phyloP scores from a whole-genome alignment of 2,797 vertebrate genomes.

The Merluccius polli region DNA sequence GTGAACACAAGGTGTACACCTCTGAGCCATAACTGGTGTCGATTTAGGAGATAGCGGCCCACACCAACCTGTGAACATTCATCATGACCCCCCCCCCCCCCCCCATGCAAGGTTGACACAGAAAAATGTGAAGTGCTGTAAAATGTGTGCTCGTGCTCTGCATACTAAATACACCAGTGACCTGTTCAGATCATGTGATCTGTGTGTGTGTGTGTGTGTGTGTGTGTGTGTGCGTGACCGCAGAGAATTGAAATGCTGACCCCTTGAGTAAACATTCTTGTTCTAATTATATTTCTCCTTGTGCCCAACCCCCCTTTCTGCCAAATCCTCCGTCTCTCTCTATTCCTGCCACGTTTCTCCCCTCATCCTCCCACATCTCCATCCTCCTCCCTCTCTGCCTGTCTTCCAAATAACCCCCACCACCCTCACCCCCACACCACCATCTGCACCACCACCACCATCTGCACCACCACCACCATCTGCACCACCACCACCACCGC shows the following conservation, averaged over 20 bases:
- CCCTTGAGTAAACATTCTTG: slow-evolving; percentile 25
- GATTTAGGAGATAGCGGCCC: background rate
- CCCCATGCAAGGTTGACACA: slow-evolving; percentile 22
- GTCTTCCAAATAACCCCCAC: too few relatives aligned
- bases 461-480: background rate
- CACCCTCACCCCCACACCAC: too few relatives aligned
- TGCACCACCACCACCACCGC: background rate
- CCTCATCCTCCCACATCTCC: background rate
- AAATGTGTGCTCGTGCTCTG: slow-evolving; percentile 25
- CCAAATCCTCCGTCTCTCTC: slow-evolving; percentile 3
- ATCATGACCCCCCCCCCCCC: background rate
- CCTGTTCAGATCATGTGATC: slow-evolving; percentile 33
- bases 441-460: background rate
- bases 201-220: slow-evolving; percentile 18
- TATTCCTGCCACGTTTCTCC: slow-evolving; percentile 16
- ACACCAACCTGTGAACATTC: slow-evolving; percentile 7
- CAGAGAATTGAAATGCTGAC: slow-evolving; percentile 32
- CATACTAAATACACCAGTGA: slow-evolving; percentile 37
- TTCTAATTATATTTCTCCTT: slow-evolving; percentile 20
- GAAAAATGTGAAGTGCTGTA: slow-evolving; percentile 15
- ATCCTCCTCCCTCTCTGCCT: background rate
- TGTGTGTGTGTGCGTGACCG: slow-evolving; percentile 7
- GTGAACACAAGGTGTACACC: background rate
- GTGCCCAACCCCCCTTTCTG: background rate
- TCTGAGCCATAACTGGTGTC: background rate